Percentiles rank a stretch among this genome's conserved stretches.
phyloP scores from a whole-genome alignment of 2,888 invertebrate species.

The Patella pellucida region DNA sequence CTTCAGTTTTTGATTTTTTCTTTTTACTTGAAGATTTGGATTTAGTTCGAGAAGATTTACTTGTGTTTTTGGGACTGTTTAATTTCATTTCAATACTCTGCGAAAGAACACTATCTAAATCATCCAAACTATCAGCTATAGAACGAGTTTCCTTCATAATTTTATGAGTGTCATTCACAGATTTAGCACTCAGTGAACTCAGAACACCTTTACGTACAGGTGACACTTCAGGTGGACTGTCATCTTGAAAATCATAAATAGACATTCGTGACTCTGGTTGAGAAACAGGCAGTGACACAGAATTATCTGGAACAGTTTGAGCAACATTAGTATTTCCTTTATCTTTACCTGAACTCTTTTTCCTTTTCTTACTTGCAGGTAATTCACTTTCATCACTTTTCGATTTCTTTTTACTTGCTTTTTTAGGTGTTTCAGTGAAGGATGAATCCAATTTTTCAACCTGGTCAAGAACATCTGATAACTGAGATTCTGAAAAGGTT shows the following conservation, averaged over 20 bases:
- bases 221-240: conserved; percentile 44
- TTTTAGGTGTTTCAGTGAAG: conserved; percentile 15
- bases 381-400: conserved; percentile 42
- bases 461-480: conserved; percentile 65
- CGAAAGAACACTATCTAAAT: conserved; percentile 21
- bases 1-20: conserved; percentile 24
- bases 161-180: neutral
- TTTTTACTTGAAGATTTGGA: conserved; percentile 28
- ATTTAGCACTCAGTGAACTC: conserved; percentile 1
- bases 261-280: conserved; percentile 38
- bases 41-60: conserved; percentile 4
- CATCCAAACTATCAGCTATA: conserved; percentile 18
- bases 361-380: conserved; percentile 48
- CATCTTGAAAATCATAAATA: conserved; percentile 57
- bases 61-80: neutral
- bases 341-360: conserved; percentile 41
- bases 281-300: neutral
- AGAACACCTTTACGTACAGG: conserved; percentile 20
- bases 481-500: conserved; percentile 61
- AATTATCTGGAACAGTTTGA: conserved; percentile 21
- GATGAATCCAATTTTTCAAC: conserved; percentile 56
- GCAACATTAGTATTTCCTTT: conserved; percentile 2
- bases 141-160: conserved; percentile 14
- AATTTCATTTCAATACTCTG: neutral
- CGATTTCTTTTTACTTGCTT: conserved; percentile 37